These are phyloP conservation scores for Caenorhabditis sp. DNA, from an alignment of 2,888 invertebrate genomes.

Conservation along the genomic window DNA sequence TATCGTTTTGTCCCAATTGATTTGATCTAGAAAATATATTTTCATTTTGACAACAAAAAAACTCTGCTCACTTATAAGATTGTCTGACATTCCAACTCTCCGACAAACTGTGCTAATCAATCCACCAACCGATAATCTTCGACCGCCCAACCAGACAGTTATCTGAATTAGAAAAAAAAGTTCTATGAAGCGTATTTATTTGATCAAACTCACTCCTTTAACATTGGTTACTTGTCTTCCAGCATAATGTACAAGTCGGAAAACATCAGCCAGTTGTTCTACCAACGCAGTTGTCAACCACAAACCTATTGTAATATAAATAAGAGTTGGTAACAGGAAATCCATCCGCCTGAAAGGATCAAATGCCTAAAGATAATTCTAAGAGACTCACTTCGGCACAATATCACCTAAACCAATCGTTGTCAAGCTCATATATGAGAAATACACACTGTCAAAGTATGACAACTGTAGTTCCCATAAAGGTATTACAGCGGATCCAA, in stretches of 20 bases:
- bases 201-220: constrained; percentile 64
- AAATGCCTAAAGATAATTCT: background rate
- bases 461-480: constrained; percentile 67
- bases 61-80: constrained; percentile 63
- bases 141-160: constrained; percentile 67
- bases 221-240: constrained; percentile 67
- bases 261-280: constrained; percentile 68
- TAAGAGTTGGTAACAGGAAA: constrained; percentile 63
- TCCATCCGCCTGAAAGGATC: constrained; percentile 60
- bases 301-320: constrained; percentile 67
- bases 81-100: constrained; percentile 66
- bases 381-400: constrained; percentile 51
- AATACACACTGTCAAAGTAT: constrained; percentile 69
- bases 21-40: constrained; percentile 45
- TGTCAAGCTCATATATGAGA: constrained; percentile 68
- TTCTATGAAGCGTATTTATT: too few species aligned
- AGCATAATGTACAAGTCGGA: constrained; percentile 67
- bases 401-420: constrained; percentile 69
- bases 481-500: constrained; percentile 66
- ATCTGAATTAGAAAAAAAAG: constrained; percentile 46
- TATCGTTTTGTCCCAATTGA: constrained; percentile 67
- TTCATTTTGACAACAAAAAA: background rate
- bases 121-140: constrained; percentile 61
- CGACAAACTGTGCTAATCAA: constrained; percentile 68
- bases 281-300: constrained; percentile 69